Percentiles rank a stretch among this genome's conserved stretches.
These are phyloP conservation scores for Callorhinus ursinus DNA, from an alignment of 2,113 vertebrate genomes.

Conservation along the genomic window DNA sequence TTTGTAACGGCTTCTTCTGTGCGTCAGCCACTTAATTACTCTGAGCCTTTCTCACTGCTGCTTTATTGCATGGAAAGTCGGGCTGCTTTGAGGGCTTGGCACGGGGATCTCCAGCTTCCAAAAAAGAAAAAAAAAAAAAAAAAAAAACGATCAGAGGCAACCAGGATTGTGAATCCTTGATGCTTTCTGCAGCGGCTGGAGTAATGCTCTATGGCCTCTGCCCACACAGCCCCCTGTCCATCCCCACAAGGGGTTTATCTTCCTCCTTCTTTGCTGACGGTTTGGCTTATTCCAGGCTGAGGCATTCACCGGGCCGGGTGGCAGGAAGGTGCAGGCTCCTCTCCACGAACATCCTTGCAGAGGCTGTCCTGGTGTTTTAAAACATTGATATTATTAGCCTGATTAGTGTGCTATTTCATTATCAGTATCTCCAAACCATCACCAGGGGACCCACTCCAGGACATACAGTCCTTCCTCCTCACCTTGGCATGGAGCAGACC, in stretches of 20 bases:
- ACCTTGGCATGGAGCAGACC: not conserved
- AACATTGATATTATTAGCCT: not conserved
- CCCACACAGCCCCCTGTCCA: not conserved
- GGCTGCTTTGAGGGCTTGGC: slow-evolving; percentile 86
- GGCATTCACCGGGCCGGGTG: not conserved
- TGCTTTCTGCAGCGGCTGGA: not conserved
- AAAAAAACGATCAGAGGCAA: slow-evolving; percentile 15
- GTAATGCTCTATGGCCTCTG: not conserved
- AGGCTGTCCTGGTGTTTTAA: not conserved
- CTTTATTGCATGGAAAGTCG: slow-evolving; percentile 90
- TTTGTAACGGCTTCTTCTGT: slow-evolving; percentile 95
- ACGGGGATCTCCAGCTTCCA: slow-evolving; percentile 80
- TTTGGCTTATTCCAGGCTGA: not conserved
- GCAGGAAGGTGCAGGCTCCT: not conserved
- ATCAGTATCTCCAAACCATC: not conserved
- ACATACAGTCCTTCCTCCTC: not conserved
- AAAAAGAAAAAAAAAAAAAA: not conserved
- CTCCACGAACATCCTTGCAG: not conserved
- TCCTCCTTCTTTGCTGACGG: not conserved
- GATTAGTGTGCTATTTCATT: too few species aligned
- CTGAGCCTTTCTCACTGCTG: slow-evolving; percentile 90
- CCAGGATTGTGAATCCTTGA: not conserved
- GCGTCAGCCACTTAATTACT: slow-evolving; percentile 96
- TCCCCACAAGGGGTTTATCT: not conserved
- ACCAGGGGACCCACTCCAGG: not conserved